These are phyloP conservation scores for Nycticryphes semicollaris DNA, from an alignment of 2,113 vertebrate species.

Conservation along the genomic window DNA sequence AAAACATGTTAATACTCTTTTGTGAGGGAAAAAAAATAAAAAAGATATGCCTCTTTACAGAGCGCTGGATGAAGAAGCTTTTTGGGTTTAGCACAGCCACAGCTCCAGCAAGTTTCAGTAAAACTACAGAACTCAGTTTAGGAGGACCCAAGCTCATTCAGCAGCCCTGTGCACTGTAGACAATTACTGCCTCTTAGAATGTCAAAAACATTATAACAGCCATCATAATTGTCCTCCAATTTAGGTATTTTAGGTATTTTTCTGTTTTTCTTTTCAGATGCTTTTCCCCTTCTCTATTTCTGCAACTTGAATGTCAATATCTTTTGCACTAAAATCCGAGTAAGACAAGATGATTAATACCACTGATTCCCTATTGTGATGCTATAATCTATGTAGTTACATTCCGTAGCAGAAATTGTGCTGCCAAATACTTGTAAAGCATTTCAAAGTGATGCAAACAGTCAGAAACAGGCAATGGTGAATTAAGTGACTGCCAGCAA, in stretches of 20 bases:
- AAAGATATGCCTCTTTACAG: neutral
- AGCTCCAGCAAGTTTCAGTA: neutral
- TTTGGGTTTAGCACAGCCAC: neutral
- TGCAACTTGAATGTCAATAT: constrained; percentile 79
- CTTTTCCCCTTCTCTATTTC: constrained; percentile 82
- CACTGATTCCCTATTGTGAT: neutral
- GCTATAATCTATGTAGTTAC: neutral
- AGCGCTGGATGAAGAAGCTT: neutral
- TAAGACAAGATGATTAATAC: neutral
- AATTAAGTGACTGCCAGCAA: neutral
- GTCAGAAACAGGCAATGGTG: neutral
- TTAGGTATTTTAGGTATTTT: constrained; percentile 18
- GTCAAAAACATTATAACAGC: neutral
- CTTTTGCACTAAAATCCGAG: constrained; percentile 81
- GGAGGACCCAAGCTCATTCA: neutral
- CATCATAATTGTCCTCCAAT: neutral
- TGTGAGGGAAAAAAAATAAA: neutral
- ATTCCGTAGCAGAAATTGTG: neutral
- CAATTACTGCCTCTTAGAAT: neutral
- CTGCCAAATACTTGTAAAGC: neutral
- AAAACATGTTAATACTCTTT: neutral
- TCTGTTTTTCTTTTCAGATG: constrained; percentile 82
- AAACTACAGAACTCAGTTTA: neutral
- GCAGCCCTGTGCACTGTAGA: neutral
- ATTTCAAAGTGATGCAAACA: neutral